These are phyloP conservation scores for Augochlorella aurata DNA, from an alignment of 2,888 invertebrate species.

Conservation along the genomic window DNA sequence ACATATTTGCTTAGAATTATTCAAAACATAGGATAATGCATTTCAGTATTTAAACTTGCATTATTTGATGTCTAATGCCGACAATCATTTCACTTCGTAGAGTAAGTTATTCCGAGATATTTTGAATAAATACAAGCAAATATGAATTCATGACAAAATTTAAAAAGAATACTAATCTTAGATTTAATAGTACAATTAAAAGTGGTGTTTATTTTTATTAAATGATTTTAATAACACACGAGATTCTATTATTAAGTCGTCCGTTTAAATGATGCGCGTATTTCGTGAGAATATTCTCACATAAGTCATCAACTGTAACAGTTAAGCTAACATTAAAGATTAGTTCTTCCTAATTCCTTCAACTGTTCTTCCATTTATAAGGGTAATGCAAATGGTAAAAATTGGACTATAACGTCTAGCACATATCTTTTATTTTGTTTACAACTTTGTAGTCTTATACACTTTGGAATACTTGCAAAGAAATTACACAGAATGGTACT, in stretches of 20 bases:
- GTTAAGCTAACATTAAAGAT: constrained; percentile 16
- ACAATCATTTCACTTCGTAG: constrained; percentile 7
- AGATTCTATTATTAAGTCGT: constrained; percentile 14
- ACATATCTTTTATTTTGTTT: constrained; percentile 55
- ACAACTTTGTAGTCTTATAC: constrained; percentile 50
- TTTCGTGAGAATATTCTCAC: constrained; percentile 40
- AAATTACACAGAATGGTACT: constrained; percentile 31
- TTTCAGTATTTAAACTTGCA: constrained; percentile 11
- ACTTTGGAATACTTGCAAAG: constrained; percentile 38
- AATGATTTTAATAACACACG: neutral
- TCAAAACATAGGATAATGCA: constrained; percentile 7
- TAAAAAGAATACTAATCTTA: constrained; percentile 27
- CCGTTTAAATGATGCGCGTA: constrained; percentile 10
- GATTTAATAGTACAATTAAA: constrained; percentile 7
- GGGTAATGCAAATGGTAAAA: constrained; percentile 25
- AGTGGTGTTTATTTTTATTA: constrained; percentile 19
- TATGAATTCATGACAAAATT: constrained; percentile 10
- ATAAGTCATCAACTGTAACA: constrained; percentile 40
- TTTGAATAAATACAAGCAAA: constrained; percentile 37
- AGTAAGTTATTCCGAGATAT: neutral
- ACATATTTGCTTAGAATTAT: constrained; percentile 36
- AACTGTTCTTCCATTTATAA: constrained; percentile 6
- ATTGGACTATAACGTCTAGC: constrained; percentile 49
- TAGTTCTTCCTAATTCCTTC: neutral
- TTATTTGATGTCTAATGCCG: neutral